Evolutionary conservation across 2,797 vertebrate genomes (phyloP).

Genomic region (Oreonectes daqikongensis): DNA sequence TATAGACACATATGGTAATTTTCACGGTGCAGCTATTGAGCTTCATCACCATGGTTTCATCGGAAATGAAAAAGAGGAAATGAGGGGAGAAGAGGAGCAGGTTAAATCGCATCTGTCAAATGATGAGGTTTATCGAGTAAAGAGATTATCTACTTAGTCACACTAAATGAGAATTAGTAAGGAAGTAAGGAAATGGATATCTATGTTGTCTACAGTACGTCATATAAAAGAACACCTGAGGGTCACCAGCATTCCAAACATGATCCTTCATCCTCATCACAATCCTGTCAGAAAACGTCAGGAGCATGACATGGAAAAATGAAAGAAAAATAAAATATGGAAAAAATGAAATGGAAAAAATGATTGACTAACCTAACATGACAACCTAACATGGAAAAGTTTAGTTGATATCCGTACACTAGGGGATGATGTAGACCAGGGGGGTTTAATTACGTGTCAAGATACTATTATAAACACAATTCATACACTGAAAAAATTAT

Average conservation of each 20-base stretch:
- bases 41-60: conserved; percentile 1
- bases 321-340: conserved; percentile 39
- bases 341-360: conserved; percentile 45
- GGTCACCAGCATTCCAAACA: conserved; percentile 75
- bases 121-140: neutral
- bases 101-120: conserved; percentile 11
- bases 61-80: conserved; percentile 54
- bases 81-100: conserved; percentile 49
- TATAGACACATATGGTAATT: conserved; percentile 21
- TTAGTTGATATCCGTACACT: too few species aligned
- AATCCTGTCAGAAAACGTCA: conserved; percentile 63
- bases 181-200: neutral
- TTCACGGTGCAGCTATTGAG: neutral
- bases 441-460: too few species aligned
- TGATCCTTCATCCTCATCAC: conserved; percentile 65
- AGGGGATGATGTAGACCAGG: too few species aligned
- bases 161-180: neutral
- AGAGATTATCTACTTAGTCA: neutral
- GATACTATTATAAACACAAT: too few species aligned
- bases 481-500: too few species aligned
- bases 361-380: too few species aligned
- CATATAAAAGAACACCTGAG: too few species aligned
- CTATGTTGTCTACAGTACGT: too few species aligned
- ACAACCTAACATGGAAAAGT: neutral
- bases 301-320: conserved; percentile 34